Evolutionary conservation across 2,888 invertebrate species (phyloP).

Genomic region (Celastrina argiolus): DNA sequence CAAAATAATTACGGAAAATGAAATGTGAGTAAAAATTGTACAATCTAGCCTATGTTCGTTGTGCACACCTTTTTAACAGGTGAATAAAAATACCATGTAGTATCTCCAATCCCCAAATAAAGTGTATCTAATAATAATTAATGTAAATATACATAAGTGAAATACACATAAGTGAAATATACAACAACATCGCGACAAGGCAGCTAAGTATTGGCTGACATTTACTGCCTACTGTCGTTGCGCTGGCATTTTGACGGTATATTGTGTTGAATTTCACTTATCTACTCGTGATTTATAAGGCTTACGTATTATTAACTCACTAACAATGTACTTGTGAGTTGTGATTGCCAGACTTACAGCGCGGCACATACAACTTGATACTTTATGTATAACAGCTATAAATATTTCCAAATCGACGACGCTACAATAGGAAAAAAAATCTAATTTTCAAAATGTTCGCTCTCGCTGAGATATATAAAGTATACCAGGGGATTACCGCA

Average conservation of each 20-base stretch:
- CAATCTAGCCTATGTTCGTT: too few species aligned
- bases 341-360: conserved; percentile 18
- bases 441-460: too few species aligned
- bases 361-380: neutral
- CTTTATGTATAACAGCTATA: neutral
- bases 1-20: too few species aligned
- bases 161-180: neutral
- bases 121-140: too few species aligned
- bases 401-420: too few species aligned
- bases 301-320: conserved; percentile 21
- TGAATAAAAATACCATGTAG: too few species aligned
- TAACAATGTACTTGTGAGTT: conserved; percentile 19
- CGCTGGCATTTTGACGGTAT: conserved; percentile 25
- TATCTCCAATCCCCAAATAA: too few species aligned
- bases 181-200: neutral
- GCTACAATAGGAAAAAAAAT: too few species aligned
- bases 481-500: too few species aligned
- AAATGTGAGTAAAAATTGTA: too few species aligned
- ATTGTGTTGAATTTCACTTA: conserved; percentile 22
- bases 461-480: too few species aligned
- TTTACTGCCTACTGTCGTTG: conserved; percentile 2
- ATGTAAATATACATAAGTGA: neutral
- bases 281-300: conserved; percentile 18
- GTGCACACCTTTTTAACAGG: too few species aligned
- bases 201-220: neutral